Conservation (phyloP, 2,797 vertebrate species). For the Oophaga sylvatica region DNA sequence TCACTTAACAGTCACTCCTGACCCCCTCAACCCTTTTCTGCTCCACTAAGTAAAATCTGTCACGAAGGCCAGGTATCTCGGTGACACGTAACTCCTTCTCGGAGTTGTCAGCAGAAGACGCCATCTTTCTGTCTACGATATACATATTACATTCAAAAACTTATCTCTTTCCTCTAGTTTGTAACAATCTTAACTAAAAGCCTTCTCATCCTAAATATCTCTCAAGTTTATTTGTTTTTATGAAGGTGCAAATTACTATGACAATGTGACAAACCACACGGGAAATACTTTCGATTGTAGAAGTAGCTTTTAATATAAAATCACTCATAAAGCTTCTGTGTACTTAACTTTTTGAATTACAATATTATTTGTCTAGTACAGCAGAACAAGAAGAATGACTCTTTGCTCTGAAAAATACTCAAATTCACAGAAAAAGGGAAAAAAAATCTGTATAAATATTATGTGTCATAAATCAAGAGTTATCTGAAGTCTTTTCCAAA, state of each 20-base stretch:
- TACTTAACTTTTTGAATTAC: constrained; percentile 23
- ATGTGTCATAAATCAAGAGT: constrained; percentile 50
- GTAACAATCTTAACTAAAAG: neutral
- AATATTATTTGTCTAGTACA: neutral
- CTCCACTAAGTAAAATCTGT: too few species aligned
- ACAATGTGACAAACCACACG: neutral
- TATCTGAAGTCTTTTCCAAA: constrained; percentile 36
- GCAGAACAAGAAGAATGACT: neutral
- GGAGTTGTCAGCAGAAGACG: too few species aligned
- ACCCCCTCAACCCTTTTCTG: too few species aligned
- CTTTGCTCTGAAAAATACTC: neutral
- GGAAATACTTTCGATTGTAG: constrained; percentile 23
- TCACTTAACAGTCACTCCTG: too few species aligned
- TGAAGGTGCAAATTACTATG: neutral
- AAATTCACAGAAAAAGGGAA: neutral
- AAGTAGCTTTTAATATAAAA: constrained; percentile 45
- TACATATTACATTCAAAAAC: neutral
- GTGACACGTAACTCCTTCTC: too few species aligned
- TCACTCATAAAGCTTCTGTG: neutral
- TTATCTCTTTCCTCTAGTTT: neutral
- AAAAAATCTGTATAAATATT: constrained; percentile 17
- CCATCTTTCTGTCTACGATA: too few species aligned
- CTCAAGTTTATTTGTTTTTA: constrained; percentile 33
- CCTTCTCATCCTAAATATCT: constrained; percentile 25
- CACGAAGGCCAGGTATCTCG: too few species aligned